Evolutionary conservation across 2,113 vertebrate genomes (phyloP), one percentile per base, ranked within the genome.

Genomic region (Hepsetus odoe): DNA sequence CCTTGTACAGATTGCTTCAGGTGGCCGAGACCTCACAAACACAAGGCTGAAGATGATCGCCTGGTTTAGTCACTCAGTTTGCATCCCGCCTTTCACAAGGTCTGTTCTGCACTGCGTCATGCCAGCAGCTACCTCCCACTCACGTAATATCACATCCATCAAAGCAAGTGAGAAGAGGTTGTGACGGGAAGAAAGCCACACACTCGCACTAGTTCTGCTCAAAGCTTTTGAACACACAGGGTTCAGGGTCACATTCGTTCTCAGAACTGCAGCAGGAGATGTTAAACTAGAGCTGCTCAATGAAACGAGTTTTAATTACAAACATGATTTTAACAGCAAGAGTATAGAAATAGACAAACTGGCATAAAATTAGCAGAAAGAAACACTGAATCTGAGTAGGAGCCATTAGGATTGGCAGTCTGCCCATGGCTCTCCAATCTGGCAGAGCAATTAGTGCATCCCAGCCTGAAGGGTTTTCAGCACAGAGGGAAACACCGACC

Each of bases 51-150:
- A 32, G 32, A 7, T 5, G 26, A 18, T 1, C 16, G 30, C 32
- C 14, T 20, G 8, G 30, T 20, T 4, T 33, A 62, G 20, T 18
- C 18, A 32, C 59, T 44, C 42, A 14, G 1, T 20, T 12, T 51
- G 42, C 56, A 75, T 80, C 66, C 40, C 9, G 7, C 30, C 11
- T 49, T 35, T 22, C 11, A 33, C 14, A 49, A 8, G 8, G 18
- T 44, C 32, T 26, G n/a, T 24, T 61, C 42, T 74, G 80, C 40
- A 68, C 55, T 35, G 75, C 75, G 58, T 74, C 74, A 74, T 49
- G n/a, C 33, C 30, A 38, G 61, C 18, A 65, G 14, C 32, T 42
- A 2, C 42, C 72, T 64, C 49, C 51, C 42, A 44, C 66, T 35
- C 72, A 9, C 33, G 38, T 33, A 74, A 26, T 4, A 28, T 49